phyloP scores from a whole-genome alignment of 2,113 vertebrate species.

The Rhabdornis inornatus region DNA sequence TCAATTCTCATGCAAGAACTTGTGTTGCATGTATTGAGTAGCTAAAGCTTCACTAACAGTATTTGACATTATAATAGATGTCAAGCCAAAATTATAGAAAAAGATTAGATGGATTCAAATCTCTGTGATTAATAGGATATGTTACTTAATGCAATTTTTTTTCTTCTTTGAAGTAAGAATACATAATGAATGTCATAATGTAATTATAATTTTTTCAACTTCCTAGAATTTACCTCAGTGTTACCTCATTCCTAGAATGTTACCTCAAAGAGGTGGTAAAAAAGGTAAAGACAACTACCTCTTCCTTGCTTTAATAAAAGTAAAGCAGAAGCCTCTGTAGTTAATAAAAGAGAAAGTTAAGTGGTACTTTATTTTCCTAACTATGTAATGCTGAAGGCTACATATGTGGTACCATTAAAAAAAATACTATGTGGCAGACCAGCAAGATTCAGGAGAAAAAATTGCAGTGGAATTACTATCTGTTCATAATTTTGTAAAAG shows the following conservation, averaged over 20 bases:
- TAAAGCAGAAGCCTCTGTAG: neutral
- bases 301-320: neutral
- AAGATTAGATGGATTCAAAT: constrained; percentile 32
- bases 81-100: constrained; percentile 51
- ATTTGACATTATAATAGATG: constrained; percentile 54
- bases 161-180: constrained; percentile 22
- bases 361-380: neutral
- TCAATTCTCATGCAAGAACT: constrained; percentile 68
- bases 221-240: neutral
- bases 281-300: neutral
- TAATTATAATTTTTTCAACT: neutral
- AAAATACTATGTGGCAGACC: neutral
- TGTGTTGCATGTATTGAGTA: constrained; percentile 33
- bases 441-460: neutral
- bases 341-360: neutral
- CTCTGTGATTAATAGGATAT: constrained; percentile 60
- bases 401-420: neutral
- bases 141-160: constrained; percentile 25
- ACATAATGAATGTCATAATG: neutral
- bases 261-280: neutral
- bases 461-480: neutral
- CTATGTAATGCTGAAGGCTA: neutral
- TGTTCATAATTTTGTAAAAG: neutral
- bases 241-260: neutral
- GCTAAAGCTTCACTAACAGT: constrained; percentile 40